Percentiles rank a stretch among this genome's conserved stretches.
phyloP scores from a whole-genome alignment of 2,888 invertebrate genomes.

The Dioctria rufipes region DNA sequence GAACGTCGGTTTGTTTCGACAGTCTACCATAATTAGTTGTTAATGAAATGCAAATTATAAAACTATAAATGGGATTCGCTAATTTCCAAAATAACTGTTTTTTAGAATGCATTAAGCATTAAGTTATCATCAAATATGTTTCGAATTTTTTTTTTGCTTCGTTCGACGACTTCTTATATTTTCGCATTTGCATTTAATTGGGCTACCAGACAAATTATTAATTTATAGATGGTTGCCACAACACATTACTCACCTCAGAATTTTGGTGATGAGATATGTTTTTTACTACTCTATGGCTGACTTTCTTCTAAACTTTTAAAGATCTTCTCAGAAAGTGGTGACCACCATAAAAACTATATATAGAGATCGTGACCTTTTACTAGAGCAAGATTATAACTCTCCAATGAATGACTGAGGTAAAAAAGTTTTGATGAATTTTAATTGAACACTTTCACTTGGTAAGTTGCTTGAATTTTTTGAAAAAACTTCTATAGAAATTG shows the following conservation, averaged over 20 bases:
- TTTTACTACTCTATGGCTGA: too few relatives aligned
- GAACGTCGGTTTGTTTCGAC: neutral
- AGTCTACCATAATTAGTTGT: constrained; percentile 8
- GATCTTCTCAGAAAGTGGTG: too few relatives aligned
- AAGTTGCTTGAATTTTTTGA: too few relatives aligned
- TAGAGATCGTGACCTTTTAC: too few relatives aligned
- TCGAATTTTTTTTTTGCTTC: neutral
- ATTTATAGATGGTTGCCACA: constrained; percentile 6
- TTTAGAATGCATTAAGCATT: constrained; percentile 19
- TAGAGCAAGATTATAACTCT: too few relatives aligned
- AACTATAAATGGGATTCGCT: constrained; percentile 7
- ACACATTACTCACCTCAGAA: neutral
- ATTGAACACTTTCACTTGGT: too few relatives aligned
- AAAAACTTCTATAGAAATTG: too few relatives aligned
- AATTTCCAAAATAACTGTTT: constrained; percentile 31
- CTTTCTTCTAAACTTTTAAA: too few relatives aligned
- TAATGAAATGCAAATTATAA: constrained; percentile 33
- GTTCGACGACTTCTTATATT: neutral
- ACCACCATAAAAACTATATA: too few relatives aligned
- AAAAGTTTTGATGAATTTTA: too few relatives aligned
- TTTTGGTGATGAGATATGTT: too few relatives aligned
- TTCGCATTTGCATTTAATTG: constrained; percentile 20
- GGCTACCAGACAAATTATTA: constrained; percentile 27
- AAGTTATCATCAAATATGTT: constrained; percentile 8
- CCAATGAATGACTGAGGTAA: too few relatives aligned